Evolutionary conservation across 2,113 vertebrate genomes (phyloP).

Genomic region (Ranitomeya variabilis): DNA sequence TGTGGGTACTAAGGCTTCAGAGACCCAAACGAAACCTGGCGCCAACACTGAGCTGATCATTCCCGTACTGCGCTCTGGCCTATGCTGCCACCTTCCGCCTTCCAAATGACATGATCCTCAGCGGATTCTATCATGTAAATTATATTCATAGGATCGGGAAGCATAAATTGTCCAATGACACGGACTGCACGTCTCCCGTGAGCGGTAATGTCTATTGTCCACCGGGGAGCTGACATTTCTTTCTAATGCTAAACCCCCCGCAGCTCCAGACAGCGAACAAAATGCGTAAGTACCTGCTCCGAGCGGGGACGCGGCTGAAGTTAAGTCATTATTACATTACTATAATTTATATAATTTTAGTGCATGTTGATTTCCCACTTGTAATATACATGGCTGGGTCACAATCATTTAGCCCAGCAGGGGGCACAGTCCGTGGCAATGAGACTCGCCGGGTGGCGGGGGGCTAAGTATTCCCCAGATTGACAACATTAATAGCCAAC

Average conservation of each 20-base stretch:
- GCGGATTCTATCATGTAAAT: not conserved
- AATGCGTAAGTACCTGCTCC: constrained; percentile 44
- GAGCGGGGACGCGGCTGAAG: constrained; percentile 31
- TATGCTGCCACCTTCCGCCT: not conserved
- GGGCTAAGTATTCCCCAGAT: constrained; percentile 37
- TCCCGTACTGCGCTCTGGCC: not conserved
- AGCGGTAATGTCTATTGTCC: constrained; percentile 63
- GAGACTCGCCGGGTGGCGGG: not conserved
- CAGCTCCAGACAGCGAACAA: constrained; percentile 59
- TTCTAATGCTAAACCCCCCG: constrained; percentile 62
- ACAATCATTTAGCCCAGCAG: constrained; percentile 49
- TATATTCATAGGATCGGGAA: not conserved
- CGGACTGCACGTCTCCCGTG: not conserved
- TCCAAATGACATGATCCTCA: not conserved
- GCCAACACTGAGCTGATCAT: not conserved
- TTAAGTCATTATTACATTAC: constrained; percentile 58
- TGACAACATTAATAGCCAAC: constrained; percentile 52
- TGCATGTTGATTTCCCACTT: constrained; percentile 49
- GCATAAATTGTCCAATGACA: constrained; percentile 7
- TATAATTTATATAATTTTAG: constrained; percentile 57
- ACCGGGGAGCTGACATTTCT: constrained; percentile 62
- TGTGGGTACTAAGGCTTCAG: not conserved
- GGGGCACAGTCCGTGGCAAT: constrained; percentile 17
- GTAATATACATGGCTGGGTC: constrained; percentile 51
- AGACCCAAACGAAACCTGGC: not conserved